Evolutionary conservation across 1,140 invertebrate genomes (phyloP), one percentile per base, ranked within the genome.

Genomic region (Bradysia coprophila): DNA sequence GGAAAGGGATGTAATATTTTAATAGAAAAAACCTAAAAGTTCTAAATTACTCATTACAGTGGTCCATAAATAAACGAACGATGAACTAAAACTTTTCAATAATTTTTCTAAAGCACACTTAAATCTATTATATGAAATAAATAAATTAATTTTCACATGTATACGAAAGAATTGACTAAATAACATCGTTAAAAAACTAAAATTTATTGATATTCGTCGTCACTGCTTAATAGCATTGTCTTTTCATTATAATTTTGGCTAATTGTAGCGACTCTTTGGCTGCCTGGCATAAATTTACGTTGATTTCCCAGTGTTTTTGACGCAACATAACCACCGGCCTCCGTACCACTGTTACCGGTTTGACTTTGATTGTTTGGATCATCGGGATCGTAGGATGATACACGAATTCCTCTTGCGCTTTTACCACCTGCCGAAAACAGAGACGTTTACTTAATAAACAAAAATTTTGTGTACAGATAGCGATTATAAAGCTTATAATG

Each of bases 171-270:
- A n/a, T n/a, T n/a, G n/a, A n/a, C n/a, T n/a, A n/a, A n/a, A n/a
- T n/a, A n/a, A n/a, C n/a, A n/a, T n/a, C n/a, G n/a, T n/a, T n/a
- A n/a, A n/a, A n/a, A n/a, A n/a, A n/a, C n/a, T n/a, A n/a, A n/a
- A n/a, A n/a, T n/a, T n/a, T 72, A 93, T 71, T 90, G 87, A 66
- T 93, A 93, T 65, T 96, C 92, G 63, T 96, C 92, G 61, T 96
- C 92, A 43, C 90, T 94, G 65, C 87, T 93, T 43, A 96, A 72
- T 41, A 96, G 69, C 68, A 92, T 91, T 18, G 90, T 91, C 66
- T 96, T 95, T 66, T 96, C 92, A 63, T 87, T 92, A 66, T 92
- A 91, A 57, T 83, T 82, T 53, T 76, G 74, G 16, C 75, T 77
- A 49, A 85, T 82, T 43, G 81, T 84, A 4, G 81, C 74, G 21